Evolutionary conservation across 1,140 invertebrate species (phyloP).

Genomic region (Drosophila leontia): DNA sequence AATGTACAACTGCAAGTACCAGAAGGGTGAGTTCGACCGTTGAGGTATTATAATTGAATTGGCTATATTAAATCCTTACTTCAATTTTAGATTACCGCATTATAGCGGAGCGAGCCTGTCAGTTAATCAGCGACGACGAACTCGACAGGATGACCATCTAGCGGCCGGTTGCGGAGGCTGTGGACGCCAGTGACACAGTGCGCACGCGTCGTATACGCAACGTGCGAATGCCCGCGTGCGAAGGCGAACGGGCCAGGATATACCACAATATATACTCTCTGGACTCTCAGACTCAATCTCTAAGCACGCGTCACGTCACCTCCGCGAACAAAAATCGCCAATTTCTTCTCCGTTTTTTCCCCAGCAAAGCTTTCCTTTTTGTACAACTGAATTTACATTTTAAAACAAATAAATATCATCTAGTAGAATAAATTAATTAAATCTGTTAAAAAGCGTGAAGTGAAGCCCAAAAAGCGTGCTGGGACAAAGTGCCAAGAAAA

Average conservation of each 20-base stretch:
- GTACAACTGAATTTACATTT: slow-evolving; percentile 20
- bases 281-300: slow-evolving; percentile 43
- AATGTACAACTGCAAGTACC: slow-evolving; percentile 73
- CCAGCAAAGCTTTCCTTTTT: slow-evolving; percentile 30
- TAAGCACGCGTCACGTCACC: slow-evolving; percentile 56
- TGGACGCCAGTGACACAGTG: slow-evolving; percentile 4
- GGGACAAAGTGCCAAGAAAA: slow-evolving; percentile 32
- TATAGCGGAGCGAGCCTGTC: slow-evolving; percentile 58
- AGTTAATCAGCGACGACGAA: slow-evolving; percentile 62
- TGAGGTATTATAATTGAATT: too few species aligned
- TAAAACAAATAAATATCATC: slow-evolving; percentile 13
- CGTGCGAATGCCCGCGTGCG: slow-evolving; percentile 9
- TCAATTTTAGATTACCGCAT: slow-evolving; percentile 54
- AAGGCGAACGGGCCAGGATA: slow-evolving; percentile 7
- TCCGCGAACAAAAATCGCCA: slow-evolving; percentile 42
- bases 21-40: slow-evolving; percentile 44
- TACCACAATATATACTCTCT: slow-evolving; percentile 59
- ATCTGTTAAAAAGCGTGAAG: slow-evolving; percentile 1
- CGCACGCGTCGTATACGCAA: slow-evolving; percentile 47
- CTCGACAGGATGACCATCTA: slow-evolving; percentile 51
- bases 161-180: background rate
- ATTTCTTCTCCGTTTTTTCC: slow-evolving; percentile 37
- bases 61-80: too few species aligned
- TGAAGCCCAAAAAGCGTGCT: slow-evolving; percentile 3
- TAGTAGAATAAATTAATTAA: background rate